Evolutionary conservation across 2,888 invertebrate genomes (phyloP).

Genomic region (Eupithecia dodoneata): DNA sequence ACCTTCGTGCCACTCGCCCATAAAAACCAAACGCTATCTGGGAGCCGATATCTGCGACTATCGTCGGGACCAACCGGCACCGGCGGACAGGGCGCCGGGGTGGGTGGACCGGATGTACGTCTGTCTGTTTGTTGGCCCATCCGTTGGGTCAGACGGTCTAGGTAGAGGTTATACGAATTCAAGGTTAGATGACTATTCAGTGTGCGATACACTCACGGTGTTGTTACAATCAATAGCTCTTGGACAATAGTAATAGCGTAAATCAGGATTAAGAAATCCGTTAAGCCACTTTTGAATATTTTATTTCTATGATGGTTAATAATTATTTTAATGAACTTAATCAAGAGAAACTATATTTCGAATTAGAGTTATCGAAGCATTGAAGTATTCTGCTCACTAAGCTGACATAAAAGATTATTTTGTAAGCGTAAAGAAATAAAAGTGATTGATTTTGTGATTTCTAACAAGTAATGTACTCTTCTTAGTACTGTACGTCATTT

Average conservation of each 20-base stretch:
- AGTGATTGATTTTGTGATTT: no score
- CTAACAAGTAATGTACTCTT: no score
- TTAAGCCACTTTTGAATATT: no score
- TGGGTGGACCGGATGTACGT: not conserved
- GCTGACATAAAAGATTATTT: no score
- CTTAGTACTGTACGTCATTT: not conserved
- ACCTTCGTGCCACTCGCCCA: not conserved
- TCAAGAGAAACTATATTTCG: no score
- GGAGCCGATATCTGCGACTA: constrained; percentile 4
- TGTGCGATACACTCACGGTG: not conserved
- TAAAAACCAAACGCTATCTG: constrained; percentile 1
- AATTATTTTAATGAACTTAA: no score
- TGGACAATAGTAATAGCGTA: not conserved
- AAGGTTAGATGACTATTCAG: not conserved
- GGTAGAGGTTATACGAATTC: not conserved
- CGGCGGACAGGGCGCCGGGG: not conserved
- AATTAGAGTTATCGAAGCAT: no score
- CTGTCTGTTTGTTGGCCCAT: not conserved
- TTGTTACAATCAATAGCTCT: not conserved
- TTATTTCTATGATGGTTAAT: no score
- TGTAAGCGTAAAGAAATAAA: no score
- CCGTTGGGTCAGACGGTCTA: not conserved
- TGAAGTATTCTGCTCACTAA: no score
- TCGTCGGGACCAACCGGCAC: not conserved
- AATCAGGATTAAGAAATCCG: not conserved